These are phyloP conservation scores for Andricus curvator DNA, from an alignment of 2,888 invertebrate genomes.

Conservation along the genomic window DNA sequence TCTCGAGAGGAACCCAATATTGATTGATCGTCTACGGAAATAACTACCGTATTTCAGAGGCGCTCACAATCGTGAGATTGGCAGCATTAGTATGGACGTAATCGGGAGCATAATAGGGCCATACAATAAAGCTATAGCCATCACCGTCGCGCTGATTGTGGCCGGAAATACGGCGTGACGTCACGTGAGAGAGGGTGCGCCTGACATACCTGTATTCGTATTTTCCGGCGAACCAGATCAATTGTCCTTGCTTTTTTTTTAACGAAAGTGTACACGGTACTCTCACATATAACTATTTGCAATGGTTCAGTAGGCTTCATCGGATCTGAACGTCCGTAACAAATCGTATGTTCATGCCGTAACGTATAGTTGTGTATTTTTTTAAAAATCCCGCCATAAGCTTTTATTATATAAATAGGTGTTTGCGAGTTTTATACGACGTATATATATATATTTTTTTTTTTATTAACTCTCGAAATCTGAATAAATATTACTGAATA, in stretches of 20 bases:
- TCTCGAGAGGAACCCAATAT: constrained; percentile 25
- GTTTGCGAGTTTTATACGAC: background rate
- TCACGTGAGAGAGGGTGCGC: constrained; percentile 63
- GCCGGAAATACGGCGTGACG: constrained; percentile 59
- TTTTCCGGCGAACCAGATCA: constrained; percentile 63
- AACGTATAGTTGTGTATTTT: constrained; percentile 45
- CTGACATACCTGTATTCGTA: constrained; percentile 56
- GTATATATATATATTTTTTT: no score
- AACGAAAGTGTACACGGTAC: constrained; percentile 49
- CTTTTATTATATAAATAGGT: background rate
- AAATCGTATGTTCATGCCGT: constrained; percentile 58
- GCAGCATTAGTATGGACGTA: constrained; percentile 14
- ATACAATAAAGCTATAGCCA: constrained; percentile 34
- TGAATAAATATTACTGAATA: background rate
- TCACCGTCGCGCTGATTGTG: constrained; percentile 55
- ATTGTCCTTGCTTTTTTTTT: constrained; percentile 62
- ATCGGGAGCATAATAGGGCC: constrained; percentile 31
- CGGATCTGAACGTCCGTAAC: constrained; percentile 59
- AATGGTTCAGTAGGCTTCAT: constrained; percentile 59
- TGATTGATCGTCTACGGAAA: constrained; percentile 20
- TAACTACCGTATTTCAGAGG: background rate
- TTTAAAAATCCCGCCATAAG: constrained; percentile 50
- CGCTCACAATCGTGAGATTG: constrained; percentile 31
- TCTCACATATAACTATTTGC: constrained; percentile 54
- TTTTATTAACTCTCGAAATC: background rate